phyloP scores from a whole-genome alignment of 2,797 vertebrate species.

The Acanthornis magna region DNA sequence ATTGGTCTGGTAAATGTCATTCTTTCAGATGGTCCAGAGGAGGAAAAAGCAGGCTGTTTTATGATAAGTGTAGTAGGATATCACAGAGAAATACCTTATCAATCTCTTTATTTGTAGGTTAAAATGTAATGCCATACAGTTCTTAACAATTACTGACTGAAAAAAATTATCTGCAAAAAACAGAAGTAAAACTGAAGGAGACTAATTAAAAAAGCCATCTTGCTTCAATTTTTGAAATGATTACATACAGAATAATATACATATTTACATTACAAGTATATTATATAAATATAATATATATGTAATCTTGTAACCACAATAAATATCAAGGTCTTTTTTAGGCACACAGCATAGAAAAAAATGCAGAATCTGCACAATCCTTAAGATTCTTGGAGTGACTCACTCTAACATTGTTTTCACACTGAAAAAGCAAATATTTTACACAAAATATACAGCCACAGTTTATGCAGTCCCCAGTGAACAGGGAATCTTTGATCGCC shows the following conservation, averaged over 20 bases:
- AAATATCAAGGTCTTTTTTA: conserved; percentile 77
- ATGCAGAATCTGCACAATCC: conserved; percentile 77
- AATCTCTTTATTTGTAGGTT: conserved; percentile 75
- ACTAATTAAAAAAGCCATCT: conserved; percentile 71
- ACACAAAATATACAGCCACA: conserved; percentile 75
- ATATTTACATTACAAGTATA: conserved; percentile 80
- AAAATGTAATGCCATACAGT: conserved; percentile 75
- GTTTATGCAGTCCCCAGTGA: conserved; percentile 56
- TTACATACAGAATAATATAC: conserved; percentile 74
- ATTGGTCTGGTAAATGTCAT: not conserved
- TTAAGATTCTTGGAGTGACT: conserved; percentile 73
- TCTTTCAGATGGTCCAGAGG: not conserved
- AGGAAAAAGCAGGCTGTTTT: not conserved
- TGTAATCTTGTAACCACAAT: conserved; percentile 78
- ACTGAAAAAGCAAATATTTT: conserved; percentile 74
- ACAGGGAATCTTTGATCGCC: conserved; percentile 4
- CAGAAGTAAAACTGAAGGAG: conserved; percentile 73
- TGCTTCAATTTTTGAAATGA: conserved; percentile 72
- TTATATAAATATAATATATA: conserved; percentile 82
- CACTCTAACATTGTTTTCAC: conserved; percentile 71
- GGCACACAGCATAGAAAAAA: conserved; percentile 79
- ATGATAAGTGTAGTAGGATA: not conserved
- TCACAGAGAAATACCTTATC: conserved; percentile 27
- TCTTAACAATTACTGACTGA: conserved; percentile 67
- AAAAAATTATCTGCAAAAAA: conserved; percentile 71